These are phyloP conservation scores for Leptinotarsa texana DNA, from an alignment of 1,140 invertebrate genomes.

Conservation along the genomic window DNA sequence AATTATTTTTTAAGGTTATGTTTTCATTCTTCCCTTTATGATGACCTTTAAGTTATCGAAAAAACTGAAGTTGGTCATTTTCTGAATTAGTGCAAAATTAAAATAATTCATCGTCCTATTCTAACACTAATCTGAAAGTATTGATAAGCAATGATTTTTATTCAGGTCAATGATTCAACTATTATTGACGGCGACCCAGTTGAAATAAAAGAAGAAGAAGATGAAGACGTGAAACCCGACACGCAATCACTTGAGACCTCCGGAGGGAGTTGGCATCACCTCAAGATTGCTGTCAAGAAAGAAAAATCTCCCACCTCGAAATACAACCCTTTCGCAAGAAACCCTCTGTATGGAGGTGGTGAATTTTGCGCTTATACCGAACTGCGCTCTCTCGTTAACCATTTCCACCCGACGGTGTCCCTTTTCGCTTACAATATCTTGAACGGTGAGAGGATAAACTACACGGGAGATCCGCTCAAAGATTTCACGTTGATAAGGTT, in stretches of 20 bases:
- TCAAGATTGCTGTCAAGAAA: slow-evolving; percentile 34
- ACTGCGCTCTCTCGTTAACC: slow-evolving; percentile 68
- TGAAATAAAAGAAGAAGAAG: slow-evolving; percentile 38
- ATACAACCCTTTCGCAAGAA: slow-evolving; percentile 78
- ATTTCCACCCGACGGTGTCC: slow-evolving; percentile 91
- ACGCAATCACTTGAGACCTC: slow-evolving; percentile 25
- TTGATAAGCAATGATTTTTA: too few relatives aligned
- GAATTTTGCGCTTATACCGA: slow-evolving; percentile 72
- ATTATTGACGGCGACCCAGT: neutral
- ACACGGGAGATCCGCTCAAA: slow-evolving; percentile 88
- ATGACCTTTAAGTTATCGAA: too few relatives aligned
- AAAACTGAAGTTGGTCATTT: too few relatives aligned
- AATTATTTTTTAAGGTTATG: too few relatives aligned
- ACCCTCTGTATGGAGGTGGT: slow-evolving; percentile 82
- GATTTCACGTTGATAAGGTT: slow-evolving; percentile 83
- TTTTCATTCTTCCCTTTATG: too few relatives aligned
- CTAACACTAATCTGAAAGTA: too few relatives aligned
- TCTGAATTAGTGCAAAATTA: too few relatives aligned
- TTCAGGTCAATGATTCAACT: too few relatives aligned
- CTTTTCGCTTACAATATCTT: slow-evolving; percentile 86
- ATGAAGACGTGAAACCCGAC: slow-evolving; percentile 39
- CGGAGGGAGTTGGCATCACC: slow-evolving; percentile 43
- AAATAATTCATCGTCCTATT: too few relatives aligned
- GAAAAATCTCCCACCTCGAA: slow-evolving; percentile 45
- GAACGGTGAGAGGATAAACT: slow-evolving; percentile 73